These are phyloP conservation scores for Lasioglossum oenotherae DNA, from an alignment of 2,888 invertebrate species.

Conservation along the genomic window DNA sequence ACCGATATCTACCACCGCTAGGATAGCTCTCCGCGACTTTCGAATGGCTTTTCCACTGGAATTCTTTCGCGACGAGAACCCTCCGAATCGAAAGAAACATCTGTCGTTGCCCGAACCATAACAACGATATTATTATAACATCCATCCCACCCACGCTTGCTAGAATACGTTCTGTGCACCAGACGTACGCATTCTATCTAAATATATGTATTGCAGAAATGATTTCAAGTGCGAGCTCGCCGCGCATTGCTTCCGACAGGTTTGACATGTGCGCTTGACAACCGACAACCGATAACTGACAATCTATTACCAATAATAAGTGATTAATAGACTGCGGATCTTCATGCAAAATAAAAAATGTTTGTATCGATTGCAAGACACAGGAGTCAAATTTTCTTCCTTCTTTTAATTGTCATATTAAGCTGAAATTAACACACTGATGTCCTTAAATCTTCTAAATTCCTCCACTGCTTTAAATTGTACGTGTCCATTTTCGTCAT, in stretches of 20 bases:
- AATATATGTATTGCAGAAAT: background rate
- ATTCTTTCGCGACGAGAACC: conserved; percentile 41
- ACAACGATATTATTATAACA: background rate
- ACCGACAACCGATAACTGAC: conserved; percentile 5
- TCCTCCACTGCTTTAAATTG: too few species aligned
- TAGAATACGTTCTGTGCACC: background rate
- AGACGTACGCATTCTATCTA: background rate
- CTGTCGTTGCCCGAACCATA: conserved; percentile 11
- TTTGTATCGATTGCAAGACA: too few species aligned
- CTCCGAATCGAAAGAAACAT: background rate
- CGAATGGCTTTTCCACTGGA: conserved; percentile 61
- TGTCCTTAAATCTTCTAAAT: too few species aligned
- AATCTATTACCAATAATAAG: conserved; percentile 6
- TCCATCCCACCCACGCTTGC: background rate
- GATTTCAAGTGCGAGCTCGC: background rate
- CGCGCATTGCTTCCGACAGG: background rate
- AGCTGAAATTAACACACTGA: too few species aligned
- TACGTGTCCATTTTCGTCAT: too few species aligned
- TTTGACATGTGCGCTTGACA: background rate
- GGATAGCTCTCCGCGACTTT: conserved; percentile 49
- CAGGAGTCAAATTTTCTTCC: too few species aligned
- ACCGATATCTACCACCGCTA: conserved; percentile 48
- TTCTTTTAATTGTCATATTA: too few species aligned
- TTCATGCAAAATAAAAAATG: too few species aligned
- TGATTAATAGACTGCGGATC: background rate